These are phyloP conservation scores for Ceratina japonica DNA, from an alignment of 1,140 invertebrate genomes.

Conservation along the genomic window DNA sequence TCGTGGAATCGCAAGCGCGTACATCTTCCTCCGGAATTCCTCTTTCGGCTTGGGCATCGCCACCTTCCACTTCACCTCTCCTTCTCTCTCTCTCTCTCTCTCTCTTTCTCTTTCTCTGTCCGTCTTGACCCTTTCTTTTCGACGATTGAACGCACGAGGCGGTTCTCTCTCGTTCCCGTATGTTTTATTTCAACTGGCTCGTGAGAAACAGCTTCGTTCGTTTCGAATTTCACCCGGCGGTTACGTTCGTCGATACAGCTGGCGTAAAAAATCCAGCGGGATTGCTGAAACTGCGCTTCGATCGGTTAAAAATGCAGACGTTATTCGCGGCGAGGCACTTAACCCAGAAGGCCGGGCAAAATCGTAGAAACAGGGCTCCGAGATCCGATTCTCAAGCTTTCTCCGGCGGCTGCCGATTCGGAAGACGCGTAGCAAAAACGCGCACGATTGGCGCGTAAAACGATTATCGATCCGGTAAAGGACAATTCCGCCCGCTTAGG, in stretches of 20 bases:
- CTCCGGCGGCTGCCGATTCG: neutral
- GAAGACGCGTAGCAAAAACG: neutral
- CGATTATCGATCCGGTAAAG: conserved; percentile 32
- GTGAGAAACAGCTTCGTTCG: neutral
- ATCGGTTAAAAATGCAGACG: neutral
- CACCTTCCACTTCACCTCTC: neutral
- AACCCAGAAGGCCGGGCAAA: neutral
- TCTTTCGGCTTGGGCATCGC: conserved; percentile 36
- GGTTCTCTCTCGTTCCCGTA: conserved; percentile 6
- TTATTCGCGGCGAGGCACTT: neutral
- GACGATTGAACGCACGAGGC: neutral
- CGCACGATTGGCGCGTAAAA: conserved; percentile 10
- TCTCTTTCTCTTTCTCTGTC: no score
- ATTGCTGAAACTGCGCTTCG: neutral
- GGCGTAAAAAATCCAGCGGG: neutral
- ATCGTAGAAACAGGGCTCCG: neutral
- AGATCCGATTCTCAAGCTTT: neutral
- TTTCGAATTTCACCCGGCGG: neutral
- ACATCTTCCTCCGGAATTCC: conserved; percentile 62
- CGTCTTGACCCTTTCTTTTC: neutral
- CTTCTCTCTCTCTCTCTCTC: no score
- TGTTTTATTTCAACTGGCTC: neutral
- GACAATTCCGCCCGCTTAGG: conserved; percentile 22
- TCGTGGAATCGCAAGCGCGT: conserved; percentile 56
- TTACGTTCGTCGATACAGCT: neutral